Base-by-base conservation (phyloP, 2,113 vertebrate genomes). In the Xiphophorus couchianus region DNA sequence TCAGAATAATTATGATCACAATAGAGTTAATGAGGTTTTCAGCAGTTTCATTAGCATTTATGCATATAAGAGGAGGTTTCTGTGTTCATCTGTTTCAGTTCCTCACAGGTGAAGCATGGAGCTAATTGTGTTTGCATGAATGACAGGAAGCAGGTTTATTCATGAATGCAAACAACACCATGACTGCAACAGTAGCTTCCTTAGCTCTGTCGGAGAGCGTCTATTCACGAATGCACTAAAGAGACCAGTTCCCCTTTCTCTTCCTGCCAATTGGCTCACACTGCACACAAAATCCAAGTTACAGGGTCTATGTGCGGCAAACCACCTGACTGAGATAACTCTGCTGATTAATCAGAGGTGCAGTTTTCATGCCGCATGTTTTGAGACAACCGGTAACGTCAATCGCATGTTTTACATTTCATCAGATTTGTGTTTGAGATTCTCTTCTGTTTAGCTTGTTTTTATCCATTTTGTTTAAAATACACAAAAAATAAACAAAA, bases 41-140 rank as follows among this genome's bases (percentile, higher is more conserved):
- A 69, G 77, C 3, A 1, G 69, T 30, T 27, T 69, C 19, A 74
- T 81, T 66, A 74, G 60, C 35, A 1, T 88, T 85, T 70, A 78
- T 80, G 77, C 63, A 74, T 65, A 64, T 65, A 63, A 83, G 70
- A 69, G 73, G 39, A 61, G 30, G 62, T 76, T 81, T 71, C 33
- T 72, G 77, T 72, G 73, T 48, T 60, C 0, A 1, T 75, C 77
- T 73, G 31, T 84, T 85, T 66, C 72, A 42, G 42, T 84, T 76
- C 44, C 61, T 48, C 66, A 73, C 60, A 67, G 71, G 80, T 82
- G 68, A 79, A 80, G 77, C 78, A 71, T 27, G 48, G 62, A 71
- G 81, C 73, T 91, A 84, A 89, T 89, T 91, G 86, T 89, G 78
- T 87, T 89, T 87, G 81, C 80, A 73, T 90, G 87, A 91, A 91